Percentiles rank a stretch among this genome's conserved stretches.
Evolutionary conservation across 2,888 invertebrate genomes (phyloP).

Genomic region (Melitaea athalia): DNA sequence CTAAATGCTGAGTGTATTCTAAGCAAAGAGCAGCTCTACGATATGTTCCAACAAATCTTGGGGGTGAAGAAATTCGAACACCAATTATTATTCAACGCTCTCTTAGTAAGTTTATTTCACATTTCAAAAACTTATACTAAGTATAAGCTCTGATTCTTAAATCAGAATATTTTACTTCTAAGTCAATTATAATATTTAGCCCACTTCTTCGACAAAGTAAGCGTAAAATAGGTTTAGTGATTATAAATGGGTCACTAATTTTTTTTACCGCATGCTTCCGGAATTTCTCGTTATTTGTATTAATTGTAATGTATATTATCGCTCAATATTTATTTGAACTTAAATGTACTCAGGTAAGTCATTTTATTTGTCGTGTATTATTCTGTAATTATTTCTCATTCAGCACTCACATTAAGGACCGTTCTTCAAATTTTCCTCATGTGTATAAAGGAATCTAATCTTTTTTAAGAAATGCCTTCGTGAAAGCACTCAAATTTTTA

Average conservation of each 20-base stretch:
- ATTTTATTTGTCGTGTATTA: not conserved
- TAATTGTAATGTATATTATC: too few relatives aligned
- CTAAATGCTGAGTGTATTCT: constrained; percentile 96
- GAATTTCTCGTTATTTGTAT: too few relatives aligned
- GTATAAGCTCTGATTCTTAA: too few relatives aligned
- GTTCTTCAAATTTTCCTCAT: not conserved
- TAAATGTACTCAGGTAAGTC: too few relatives aligned
- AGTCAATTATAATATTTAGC: too few relatives aligned
- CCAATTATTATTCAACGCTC: constrained; percentile 98
- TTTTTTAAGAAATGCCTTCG: constrained; percentile 3
- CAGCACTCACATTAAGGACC: not conserved
- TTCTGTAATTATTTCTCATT: not conserved
- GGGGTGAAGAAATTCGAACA: constrained; percentile 99
- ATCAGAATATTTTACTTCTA: too few relatives aligned
- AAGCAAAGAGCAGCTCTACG: constrained; percentile 99
- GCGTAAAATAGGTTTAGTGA: too few relatives aligned
- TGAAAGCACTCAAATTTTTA: constrained; percentile 4
- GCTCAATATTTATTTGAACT: too few relatives aligned
- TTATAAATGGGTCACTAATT: too few relatives aligned
- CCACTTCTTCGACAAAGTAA: not conserved
- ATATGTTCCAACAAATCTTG: constrained; percentile 99
- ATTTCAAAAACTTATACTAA: too few relatives aligned
- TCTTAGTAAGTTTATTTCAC: constrained; percentile 71
- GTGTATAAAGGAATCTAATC: not conserved
- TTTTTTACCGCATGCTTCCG: too few relatives aligned